These are phyloP conservation scores for Dicrostonyx torquatus DNA, from an alignment of 2,797 vertebrate genomes.

Conservation along the genomic window DNA sequence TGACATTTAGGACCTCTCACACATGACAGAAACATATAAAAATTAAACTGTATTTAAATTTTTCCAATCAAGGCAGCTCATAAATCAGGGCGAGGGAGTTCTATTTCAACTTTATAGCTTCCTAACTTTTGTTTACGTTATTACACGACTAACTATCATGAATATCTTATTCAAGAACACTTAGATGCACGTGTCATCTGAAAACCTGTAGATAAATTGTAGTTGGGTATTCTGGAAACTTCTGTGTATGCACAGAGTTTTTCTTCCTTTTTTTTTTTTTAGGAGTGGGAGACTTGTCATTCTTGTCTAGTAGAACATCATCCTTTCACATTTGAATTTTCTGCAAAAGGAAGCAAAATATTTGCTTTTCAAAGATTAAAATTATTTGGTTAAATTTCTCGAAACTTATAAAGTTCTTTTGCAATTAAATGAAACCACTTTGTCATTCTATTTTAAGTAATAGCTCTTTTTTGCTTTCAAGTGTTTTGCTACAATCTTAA, in stretches of 20 bases:
- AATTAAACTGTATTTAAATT: background rate
- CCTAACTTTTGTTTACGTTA: slow-evolving; percentile 18
- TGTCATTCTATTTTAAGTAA: background rate
- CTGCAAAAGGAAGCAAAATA: background rate
- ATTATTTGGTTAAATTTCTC: slow-evolving; percentile 39
- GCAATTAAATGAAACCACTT: background rate
- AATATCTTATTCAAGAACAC: background rate
- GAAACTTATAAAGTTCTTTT: slow-evolving; percentile 27
- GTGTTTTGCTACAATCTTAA: slow-evolving; percentile 26
- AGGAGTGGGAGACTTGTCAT: background rate
- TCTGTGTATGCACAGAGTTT: background rate
- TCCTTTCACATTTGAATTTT: background rate
- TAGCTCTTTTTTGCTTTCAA: background rate
- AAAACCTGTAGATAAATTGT: slow-evolving; percentile 5
- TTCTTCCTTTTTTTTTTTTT: too few relatives aligned
- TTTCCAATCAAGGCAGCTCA: background rate
- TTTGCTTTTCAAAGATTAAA: background rate
- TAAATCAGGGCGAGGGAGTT: background rate
- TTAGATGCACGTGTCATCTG: background rate
- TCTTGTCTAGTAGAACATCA: slow-evolving; percentile 12
- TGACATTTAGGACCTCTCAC: background rate
- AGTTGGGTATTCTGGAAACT: background rate
- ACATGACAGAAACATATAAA: background rate
- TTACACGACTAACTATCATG: background rate
- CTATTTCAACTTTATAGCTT: background rate